Base-by-base conservation (phyloP, 2,113 vertebrate species). In the Corydoras maculifer region DNA sequence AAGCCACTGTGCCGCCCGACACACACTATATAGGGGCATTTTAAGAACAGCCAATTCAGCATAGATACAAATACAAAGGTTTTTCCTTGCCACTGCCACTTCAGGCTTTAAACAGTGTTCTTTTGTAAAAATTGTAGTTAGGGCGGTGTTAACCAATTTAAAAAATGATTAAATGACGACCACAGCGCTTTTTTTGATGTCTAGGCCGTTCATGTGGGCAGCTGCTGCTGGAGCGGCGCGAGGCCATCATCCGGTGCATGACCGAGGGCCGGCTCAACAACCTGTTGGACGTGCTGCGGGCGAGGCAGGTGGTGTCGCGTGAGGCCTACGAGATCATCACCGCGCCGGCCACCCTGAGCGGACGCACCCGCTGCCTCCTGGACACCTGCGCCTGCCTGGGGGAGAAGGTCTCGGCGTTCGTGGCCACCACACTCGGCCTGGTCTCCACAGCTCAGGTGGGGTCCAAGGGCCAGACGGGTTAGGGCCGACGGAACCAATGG, bases 211-310 rank as follows among this genome's bases (percentile, higher is more conserved):
- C 8, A 35, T 85, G 78, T 67, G 76, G 82, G 3, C 81, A 75
- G 30, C 83, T 87, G 10, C 77, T 92, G 11, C 51, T 54, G 31
- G 82, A 77, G 54, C 78, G 68, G 51, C 84, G 88, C 6, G 86
- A 87, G 68, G 65, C 58, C 59, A 87, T 91, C 8, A 72, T 92
- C 35, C 75, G 49, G 2, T 70, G 71, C 58, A 88, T 92, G 86
- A 91, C 90, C 2, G 88, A 90, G 65, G 91, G 90, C 4, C 80
- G 81, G 0, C 82, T 92, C 32, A 92, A 92, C 78, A 79, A 82
- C 11, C 43, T 87, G 18, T 77, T 92, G 0, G 91, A 92, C 0
- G 78, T 84, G 35, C 77, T 92, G 9, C 84, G 85, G 32, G 82
- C 90, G 0, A 76, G 78, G 51, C 78, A 77, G 5, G 63, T 5